These are phyloP conservation scores for Dioctria rufipes DNA, from an alignment of 2,888 invertebrate genomes.

Conservation along the genomic window DNA sequence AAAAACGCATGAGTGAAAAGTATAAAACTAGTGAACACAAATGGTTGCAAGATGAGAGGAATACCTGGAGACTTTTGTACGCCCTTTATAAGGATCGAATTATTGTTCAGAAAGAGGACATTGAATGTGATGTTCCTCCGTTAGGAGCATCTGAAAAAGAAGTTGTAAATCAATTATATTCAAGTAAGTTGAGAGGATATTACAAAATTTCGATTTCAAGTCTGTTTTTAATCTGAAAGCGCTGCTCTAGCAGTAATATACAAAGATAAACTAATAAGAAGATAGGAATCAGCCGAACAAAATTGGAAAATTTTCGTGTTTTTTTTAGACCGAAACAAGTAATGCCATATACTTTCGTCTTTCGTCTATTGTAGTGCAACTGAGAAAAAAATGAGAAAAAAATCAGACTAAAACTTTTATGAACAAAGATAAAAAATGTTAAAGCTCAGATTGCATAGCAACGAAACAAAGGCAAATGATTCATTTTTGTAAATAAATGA, in stretches of 20 bases:
- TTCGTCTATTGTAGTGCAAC: too few relatives aligned
- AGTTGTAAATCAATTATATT: constrained; percentile 70
- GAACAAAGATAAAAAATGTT: too few relatives aligned
- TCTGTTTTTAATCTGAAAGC: constrained; percentile 67
- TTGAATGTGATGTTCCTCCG: constrained; percentile 68
- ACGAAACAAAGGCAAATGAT: too few relatives aligned
- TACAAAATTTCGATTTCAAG: constrained; percentile 63
- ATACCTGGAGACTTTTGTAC: constrained; percentile 89
- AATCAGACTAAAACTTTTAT: too few relatives aligned
- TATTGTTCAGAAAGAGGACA: constrained; percentile 69
- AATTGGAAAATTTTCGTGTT: too few relatives aligned
- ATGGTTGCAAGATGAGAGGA: constrained; percentile 86
- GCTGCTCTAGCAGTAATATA: background rate
- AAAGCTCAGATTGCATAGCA: too few relatives aligned
- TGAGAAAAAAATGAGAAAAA: too few relatives aligned
- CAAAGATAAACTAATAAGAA: too few relatives aligned
- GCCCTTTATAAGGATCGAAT: constrained; percentile 88
- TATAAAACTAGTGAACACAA: constrained; percentile 65
- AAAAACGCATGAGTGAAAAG: constrained; percentile 57
- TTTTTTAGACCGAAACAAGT: too few relatives aligned
- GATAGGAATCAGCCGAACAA: too few relatives aligned
- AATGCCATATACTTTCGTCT: too few relatives aligned
- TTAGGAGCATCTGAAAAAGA: constrained; percentile 74
- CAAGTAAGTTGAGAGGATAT: constrained; percentile 65
- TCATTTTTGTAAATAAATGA: too few relatives aligned